A percentile compares a stretch with the other conserved stretches of the same genome.
Conservation (phyloP, 2,113 vertebrate genomes). For the Crypturellus undulatus region DNA sequence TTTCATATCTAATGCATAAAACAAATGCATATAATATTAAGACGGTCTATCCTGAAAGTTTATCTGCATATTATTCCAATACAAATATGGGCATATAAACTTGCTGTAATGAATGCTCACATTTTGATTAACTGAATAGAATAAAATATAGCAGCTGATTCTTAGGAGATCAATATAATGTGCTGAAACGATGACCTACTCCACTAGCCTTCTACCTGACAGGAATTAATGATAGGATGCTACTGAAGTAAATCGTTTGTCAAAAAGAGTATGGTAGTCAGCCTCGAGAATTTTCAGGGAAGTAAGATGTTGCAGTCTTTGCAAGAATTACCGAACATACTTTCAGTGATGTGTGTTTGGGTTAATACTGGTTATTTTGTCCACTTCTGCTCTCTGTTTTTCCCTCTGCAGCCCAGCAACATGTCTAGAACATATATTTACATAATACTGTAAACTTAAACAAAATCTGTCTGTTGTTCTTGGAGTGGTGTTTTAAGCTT, state of each 20-base stretch:
- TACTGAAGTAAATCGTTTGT: neutral
- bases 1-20: constrained; percentile 15
- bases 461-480: neutral
- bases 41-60: neutral
- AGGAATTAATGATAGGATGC: constrained; percentile 24
- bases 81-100: constrained; percentile 24
- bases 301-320: neutral
- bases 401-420: neutral
- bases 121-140: constrained; percentile 21
- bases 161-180: neutral
- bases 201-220: neutral
- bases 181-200: constrained; percentile 25
- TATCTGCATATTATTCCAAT: constrained; percentile 31
- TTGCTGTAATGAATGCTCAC: constrained; percentile 20
- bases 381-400: neutral
- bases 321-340: neutral
- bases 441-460: neutral
- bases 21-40: neutral
- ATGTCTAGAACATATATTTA: neutral
- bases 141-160: constrained; percentile 22
- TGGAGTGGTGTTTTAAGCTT: neutral
- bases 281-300: neutral
- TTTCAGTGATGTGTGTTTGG: neutral
- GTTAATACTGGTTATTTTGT: neutral
- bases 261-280: neutral